Evolutionary conservation across 2,113 vertebrate species (phyloP).

Genomic region (Cettia cetti): DNA sequence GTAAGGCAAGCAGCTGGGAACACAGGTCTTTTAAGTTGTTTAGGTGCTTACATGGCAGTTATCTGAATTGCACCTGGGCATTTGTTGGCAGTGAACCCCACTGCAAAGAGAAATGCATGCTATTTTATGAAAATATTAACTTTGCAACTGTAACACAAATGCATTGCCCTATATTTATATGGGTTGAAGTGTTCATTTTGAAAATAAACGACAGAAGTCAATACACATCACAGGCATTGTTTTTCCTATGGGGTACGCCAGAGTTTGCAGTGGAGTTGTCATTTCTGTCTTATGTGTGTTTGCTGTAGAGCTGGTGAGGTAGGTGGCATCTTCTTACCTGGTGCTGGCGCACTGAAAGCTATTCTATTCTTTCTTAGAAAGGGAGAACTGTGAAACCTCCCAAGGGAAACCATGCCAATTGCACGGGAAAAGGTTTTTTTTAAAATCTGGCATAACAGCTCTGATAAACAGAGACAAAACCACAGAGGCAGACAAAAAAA

Average conservation of each 20-base stretch:
- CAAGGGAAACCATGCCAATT: background rate
- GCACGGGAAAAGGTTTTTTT: background rate
- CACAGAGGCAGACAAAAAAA: background rate
- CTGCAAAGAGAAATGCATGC: background rate
- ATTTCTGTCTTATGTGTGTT: background rate
- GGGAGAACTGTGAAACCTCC: background rate
- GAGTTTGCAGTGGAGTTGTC: background rate
- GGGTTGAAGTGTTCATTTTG: background rate
- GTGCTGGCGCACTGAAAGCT: background rate
- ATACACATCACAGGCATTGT: fast-evolving
- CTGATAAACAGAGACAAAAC: background rate
- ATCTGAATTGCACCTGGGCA: background rate
- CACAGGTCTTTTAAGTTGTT: background rate
- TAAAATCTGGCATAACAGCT: background rate
- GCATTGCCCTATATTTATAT: background rate
- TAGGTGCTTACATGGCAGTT: background rate
- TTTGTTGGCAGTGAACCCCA: background rate
- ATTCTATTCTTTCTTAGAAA: background rate
- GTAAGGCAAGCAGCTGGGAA: background rate
- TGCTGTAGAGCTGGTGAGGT: background rate
- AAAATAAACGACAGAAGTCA: background rate
- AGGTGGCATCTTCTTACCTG: background rate
- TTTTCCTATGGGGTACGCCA: background rate
- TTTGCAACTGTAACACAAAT: background rate
- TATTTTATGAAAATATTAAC: background rate